phyloP scores from a whole-genome alignment of 2,113 vertebrate genomes.

The Rhea americana region DNA sequence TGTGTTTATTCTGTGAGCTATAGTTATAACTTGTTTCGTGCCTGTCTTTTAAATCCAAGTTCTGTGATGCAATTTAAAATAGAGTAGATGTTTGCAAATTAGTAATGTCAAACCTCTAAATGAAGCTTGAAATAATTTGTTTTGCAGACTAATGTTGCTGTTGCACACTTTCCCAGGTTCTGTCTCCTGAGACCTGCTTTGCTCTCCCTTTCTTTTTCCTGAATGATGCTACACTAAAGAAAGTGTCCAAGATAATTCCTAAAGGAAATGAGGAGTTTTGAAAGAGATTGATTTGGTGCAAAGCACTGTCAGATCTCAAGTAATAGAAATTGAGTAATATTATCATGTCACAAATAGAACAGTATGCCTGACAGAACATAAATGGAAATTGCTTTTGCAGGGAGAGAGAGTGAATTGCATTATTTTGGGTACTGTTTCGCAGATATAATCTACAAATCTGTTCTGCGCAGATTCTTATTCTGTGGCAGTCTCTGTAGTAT shows the following conservation, averaged over 20 bases:
- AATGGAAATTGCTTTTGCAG: not conserved
- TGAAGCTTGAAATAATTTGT: not conserved
- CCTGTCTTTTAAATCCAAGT: not conserved
- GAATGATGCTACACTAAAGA: not conserved
- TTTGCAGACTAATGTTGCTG: not conserved
- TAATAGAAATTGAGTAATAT: not conserved
- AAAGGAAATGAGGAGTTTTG: slow-evolving; percentile 12
- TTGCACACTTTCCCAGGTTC: not conserved
- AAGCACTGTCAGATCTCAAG: not conserved
- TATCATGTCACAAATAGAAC: not conserved
- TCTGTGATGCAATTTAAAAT: not conserved
- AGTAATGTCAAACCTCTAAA: not conserved
- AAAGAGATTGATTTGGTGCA: not conserved
- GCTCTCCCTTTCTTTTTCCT: not conserved
- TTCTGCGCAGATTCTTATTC: not conserved
- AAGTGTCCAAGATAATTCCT: not conserved
- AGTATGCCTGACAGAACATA: not conserved
- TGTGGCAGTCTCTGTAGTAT: not conserved
- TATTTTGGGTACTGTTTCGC: not conserved
- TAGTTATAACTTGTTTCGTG: not conserved
- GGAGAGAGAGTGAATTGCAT: not conserved
- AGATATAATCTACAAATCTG: not conserved
- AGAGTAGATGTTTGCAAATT: not conserved
- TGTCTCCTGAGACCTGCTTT: not conserved
- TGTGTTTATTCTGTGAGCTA: not conserved